A percentile compares a stretch with the other conserved stretches of the same genome.
Conservation (phyloP, 2,888 invertebrate species). For the Eristalis intricaria region DNA sequence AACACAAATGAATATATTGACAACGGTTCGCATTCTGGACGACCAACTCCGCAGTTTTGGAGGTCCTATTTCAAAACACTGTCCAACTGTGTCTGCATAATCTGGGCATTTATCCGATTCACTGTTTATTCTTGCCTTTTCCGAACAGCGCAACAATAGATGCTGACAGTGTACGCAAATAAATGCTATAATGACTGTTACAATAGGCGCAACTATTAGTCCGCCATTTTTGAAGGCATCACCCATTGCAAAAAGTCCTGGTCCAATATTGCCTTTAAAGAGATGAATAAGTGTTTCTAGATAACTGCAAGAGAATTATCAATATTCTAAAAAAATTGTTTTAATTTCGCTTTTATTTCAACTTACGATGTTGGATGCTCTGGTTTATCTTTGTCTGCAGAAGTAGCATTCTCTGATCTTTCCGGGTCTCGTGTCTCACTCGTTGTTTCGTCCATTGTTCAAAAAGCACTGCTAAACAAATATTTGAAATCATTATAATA, state of each 20-base stretch:
- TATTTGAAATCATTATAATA: not conserved
- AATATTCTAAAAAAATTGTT: not conserved
- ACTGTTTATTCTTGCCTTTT: constrained; percentile 84
- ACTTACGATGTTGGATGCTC: constrained; percentile 58
- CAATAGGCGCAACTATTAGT: constrained; percentile 89
- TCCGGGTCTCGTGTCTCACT: not conserved
- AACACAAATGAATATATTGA: constrained; percentile 93
- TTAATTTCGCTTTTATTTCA: not conserved
- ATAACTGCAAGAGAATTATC: constrained; percentile 84
- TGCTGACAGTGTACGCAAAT: constrained; percentile 97
- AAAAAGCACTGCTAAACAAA: not conserved
- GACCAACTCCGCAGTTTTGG: constrained; percentile 84
- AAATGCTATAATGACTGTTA: constrained; percentile 90
- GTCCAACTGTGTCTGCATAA: constrained; percentile 91
- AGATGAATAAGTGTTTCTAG: constrained; percentile 94
- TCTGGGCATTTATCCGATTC: constrained; percentile 85
- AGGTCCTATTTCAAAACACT: constrained; percentile 91
- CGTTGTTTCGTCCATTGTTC: not conserved
- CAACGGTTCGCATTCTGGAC: constrained; percentile 85
- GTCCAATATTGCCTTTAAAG: constrained; percentile 97
- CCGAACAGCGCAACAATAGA: constrained; percentile 89
- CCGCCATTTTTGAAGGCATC: constrained; percentile 97
- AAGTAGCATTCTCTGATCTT: not conserved
- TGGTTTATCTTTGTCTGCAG: constrained; percentile 1
- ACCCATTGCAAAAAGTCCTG: constrained; percentile 97